Evolutionary conservation across 2,797 vertebrate species (phyloP).

Genomic region (Lycodopsis pacificus): DNA sequence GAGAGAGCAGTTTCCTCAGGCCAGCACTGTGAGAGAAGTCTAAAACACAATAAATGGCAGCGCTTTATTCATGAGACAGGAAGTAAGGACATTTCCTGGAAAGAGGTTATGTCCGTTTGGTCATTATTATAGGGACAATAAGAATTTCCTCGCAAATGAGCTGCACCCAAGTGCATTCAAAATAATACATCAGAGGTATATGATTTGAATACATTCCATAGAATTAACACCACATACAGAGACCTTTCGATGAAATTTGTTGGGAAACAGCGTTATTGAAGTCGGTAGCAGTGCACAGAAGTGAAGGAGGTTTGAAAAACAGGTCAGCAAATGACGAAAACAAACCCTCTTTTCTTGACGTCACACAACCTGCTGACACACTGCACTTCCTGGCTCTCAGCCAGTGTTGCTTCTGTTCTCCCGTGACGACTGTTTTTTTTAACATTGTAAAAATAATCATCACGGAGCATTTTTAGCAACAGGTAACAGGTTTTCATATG

Average conservation of each 20-base stretch:
- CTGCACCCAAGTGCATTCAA: background rate
- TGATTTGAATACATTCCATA: background rate
- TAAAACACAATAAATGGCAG: conserved; percentile 4
- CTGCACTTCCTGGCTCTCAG: conserved; percentile 26
- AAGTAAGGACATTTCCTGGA: conserved; percentile 11
- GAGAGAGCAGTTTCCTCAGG: conserved; percentile 15
- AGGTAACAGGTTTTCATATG: background rate
- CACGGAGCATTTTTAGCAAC: background rate
- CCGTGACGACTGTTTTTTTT: background rate
- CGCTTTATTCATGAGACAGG: background rate
- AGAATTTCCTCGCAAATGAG: background rate
- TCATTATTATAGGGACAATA: conserved; percentile 7
- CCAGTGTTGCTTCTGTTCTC: conserved; percentile 15
- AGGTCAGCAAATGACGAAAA: conserved; percentile 19
- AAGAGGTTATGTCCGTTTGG: conserved; percentile 7
- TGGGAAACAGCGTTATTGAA: background rate
- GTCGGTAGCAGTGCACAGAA: background rate
- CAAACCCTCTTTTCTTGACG: background rate
- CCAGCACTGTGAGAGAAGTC: background rate
- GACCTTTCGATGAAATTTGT: background rate
- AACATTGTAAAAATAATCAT: too few relatives aligned
- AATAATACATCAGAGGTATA: background rate
- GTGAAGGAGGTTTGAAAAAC: background rate
- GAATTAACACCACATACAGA: background rate
- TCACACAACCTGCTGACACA: conserved; percentile 24